A percentile compares a stretch with the other conserved stretches of the same genome.
phyloP scores from a whole-genome alignment of 2,113 vertebrate species.

The Hemicordylus capensis region DNA sequence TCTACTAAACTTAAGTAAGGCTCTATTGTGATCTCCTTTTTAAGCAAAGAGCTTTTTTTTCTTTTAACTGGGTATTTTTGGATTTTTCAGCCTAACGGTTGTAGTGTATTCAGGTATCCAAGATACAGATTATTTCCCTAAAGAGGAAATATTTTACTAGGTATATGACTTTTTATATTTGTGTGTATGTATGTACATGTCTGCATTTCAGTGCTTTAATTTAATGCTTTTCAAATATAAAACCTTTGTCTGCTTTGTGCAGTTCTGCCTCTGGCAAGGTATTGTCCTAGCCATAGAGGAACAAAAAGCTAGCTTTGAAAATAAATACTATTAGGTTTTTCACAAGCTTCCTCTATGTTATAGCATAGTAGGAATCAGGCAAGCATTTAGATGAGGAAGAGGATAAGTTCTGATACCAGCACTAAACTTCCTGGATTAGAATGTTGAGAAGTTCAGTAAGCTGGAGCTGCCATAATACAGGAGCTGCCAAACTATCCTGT shows the following conservation, averaged over 20 bases:
- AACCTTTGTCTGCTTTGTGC: neutral
- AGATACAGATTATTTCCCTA: neutral
- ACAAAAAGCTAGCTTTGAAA: neutral
- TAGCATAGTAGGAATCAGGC: neutral
- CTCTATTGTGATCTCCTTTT: neutral
- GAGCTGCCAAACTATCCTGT: neutral
- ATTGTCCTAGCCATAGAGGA: neutral
- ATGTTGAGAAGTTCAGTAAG: neutral
- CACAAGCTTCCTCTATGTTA: neutral
- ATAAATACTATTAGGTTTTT: conserved; percentile 1
- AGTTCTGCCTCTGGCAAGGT: conserved; percentile 6
- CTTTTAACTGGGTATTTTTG: neutral
- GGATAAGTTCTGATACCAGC: neutral
- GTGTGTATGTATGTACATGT: too few species aligned
- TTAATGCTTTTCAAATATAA: conserved; percentile 1
- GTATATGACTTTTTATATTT: neutral
- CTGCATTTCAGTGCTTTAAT: neutral
- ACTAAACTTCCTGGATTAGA: neutral
- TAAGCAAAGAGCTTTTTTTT: too few species aligned
- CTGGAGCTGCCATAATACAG: neutral
- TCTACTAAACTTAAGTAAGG: neutral
- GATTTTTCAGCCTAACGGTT: neutral
- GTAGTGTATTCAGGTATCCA: conserved; percentile 11
- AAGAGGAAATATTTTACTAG: neutral
- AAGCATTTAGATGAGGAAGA: neutral